Evolutionary conservation across 2,797 vertebrate species (phyloP).

Genomic region (Cryptoprocta ferox): DNA sequence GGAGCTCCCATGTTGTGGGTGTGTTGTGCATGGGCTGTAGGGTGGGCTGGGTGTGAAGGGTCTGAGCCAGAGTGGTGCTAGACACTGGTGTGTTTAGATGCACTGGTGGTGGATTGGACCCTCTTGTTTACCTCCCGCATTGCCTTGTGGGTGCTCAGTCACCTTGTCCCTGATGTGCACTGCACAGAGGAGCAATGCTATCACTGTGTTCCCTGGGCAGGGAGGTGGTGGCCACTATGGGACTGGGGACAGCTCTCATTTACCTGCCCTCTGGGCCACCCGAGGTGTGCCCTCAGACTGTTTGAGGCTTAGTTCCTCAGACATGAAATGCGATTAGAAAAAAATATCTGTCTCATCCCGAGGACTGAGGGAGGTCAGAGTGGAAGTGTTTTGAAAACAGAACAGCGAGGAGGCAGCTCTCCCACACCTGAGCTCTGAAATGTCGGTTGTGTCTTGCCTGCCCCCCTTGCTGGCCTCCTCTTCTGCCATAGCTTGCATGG

Average conservation of each 20-base stretch:
- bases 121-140: background rate
- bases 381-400: background rate
- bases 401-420: background rate
- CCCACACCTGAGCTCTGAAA: background rate
- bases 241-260: background rate
- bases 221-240: background rate
- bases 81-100: background rate
- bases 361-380: background rate
- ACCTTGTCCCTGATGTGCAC: background rate
- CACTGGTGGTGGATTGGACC: no score
- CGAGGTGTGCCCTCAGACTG: background rate
- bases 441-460: background rate
- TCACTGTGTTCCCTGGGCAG: background rate
- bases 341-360: background rate
- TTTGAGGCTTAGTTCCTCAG: background rate
- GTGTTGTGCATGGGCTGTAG: background rate
- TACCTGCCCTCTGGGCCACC: background rate
- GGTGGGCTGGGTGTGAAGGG: background rate
- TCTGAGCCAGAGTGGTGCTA: background rate
- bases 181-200: background rate
- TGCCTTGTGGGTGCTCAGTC: background rate
- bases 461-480: no score
- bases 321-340: background rate
- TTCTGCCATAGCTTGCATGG: background rate
- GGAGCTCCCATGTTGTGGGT: background rate